Evolutionary conservation across 2,888 invertebrate species (phyloP).

Genomic region (Ariolimax columbianus): DNA sequence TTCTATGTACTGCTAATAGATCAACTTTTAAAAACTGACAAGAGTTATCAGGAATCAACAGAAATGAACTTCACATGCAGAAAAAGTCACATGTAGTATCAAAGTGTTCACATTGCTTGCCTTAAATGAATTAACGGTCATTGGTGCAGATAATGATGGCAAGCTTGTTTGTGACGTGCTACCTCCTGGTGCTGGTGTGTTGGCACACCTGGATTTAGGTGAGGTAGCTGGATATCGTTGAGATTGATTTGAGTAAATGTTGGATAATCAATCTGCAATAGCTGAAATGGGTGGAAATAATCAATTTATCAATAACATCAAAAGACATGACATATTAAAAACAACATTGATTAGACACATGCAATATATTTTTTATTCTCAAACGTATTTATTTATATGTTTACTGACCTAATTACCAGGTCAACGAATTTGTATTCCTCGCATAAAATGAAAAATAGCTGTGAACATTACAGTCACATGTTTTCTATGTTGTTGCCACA

Average conservation of each 20-base stretch:
- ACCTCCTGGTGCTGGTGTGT: slow-evolving; percentile 5
- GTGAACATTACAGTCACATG: too few species aligned
- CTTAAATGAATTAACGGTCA: slow-evolving; percentile 38
- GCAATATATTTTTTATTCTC: too few species aligned
- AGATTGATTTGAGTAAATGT: slow-evolving; percentile 14
- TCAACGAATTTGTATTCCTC: too few species aligned
- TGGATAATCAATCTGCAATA: slow-evolving; percentile 19
- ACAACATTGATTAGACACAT: too few species aligned
- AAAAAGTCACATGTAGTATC: neutral
- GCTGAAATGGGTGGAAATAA: neutral
- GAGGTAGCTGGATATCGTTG: neutral
- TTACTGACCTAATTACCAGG: too few species aligned
- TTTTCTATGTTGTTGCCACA: too few species aligned
- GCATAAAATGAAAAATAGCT: too few species aligned
- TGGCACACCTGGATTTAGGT: slow-evolving; percentile 1
- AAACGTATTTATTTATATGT: too few species aligned
- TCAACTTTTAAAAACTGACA: neutral
- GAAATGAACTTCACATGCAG: neutral
- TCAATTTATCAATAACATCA: too few species aligned
- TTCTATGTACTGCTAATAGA: neutral
- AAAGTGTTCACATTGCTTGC: neutral
- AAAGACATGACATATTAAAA: too few species aligned
- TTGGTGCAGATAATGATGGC: neutral
- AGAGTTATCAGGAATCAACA: neutral
- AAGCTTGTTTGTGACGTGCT: neutral